Conservation (phyloP, 2,888 invertebrate species). For the Platynereis dumerilii region DNA sequence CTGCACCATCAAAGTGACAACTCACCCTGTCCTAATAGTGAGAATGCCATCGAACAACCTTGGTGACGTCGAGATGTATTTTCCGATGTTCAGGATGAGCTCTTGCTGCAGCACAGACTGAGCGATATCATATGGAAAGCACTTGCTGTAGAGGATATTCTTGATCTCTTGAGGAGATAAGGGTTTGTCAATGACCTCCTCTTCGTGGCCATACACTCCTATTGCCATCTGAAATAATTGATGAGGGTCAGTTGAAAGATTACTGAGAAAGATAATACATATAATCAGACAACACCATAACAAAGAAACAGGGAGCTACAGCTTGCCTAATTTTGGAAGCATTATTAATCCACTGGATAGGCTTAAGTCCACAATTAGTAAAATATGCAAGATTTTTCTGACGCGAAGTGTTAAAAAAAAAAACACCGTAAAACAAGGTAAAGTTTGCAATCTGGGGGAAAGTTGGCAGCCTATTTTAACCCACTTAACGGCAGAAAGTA, state of each 20-base stretch:
- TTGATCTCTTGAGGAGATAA: constrained; percentile 96
- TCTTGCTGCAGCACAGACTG: constrained; percentile 93
- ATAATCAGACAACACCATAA: background rate
- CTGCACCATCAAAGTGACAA: background rate
- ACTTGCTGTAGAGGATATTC: constrained; percentile 81
- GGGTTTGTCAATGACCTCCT: constrained; percentile 91
- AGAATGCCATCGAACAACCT: constrained; percentile 94
- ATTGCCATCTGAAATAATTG: constrained; percentile 83
- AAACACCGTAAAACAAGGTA: too few species aligned
- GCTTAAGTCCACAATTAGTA: too few species aligned
- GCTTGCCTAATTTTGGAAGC: too few species aligned
- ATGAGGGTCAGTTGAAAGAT: too few species aligned
- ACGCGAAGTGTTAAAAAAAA: too few species aligned
- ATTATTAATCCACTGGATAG: too few species aligned
- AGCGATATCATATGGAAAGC: constrained; percentile 77
- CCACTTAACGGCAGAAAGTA: too few species aligned
- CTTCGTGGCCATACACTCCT: constrained; percentile 91
- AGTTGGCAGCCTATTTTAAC: too few species aligned
- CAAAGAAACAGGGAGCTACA: too few species aligned
- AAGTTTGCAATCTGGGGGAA: too few species aligned
- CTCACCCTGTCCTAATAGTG: constrained; percentile 75
- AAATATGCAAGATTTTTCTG: too few species aligned
- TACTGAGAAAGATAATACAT: background rate
- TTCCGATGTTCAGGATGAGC: constrained; percentile 90
- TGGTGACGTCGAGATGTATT: constrained; percentile 89